Conservation (phyloP, 1,140 invertebrate species). For the Palaemon carinicauda region DNA sequence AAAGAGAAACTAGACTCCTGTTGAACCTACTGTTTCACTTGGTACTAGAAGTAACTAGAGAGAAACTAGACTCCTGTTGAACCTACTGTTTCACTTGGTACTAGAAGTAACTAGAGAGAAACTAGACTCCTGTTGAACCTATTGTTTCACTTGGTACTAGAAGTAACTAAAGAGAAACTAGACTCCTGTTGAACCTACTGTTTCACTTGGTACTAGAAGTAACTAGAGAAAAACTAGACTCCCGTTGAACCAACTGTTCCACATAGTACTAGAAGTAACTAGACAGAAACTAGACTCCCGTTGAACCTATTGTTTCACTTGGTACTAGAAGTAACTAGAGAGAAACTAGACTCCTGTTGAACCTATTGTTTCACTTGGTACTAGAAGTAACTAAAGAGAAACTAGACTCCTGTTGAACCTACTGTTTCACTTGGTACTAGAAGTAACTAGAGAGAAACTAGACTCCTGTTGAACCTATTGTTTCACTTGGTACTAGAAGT, state of each 20-base stretch:
- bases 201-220: background rate
- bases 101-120: too few relatives aligned
- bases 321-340: background rate
- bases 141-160: background rate
- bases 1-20: too few relatives aligned
- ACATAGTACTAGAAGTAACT: background rate
- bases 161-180: too few relatives aligned
- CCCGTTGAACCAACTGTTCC: background rate
- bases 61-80: background rate
- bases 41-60: background rate
- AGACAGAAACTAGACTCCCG: too few relatives aligned
- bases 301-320: background rate
- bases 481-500: background rate
- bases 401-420: background rate
- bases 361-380: background rate
- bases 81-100: background rate
- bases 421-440: background rate
- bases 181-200: background rate
- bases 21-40: background rate
- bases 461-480: background rate
- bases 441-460: too few relatives aligned
- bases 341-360: background rate
- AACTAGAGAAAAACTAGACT: too few relatives aligned
- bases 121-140: background rate
- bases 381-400: too few relatives aligned